Conservation (phyloP, 2,888 invertebrate species). For the Xylota sylvarum region DNA sequence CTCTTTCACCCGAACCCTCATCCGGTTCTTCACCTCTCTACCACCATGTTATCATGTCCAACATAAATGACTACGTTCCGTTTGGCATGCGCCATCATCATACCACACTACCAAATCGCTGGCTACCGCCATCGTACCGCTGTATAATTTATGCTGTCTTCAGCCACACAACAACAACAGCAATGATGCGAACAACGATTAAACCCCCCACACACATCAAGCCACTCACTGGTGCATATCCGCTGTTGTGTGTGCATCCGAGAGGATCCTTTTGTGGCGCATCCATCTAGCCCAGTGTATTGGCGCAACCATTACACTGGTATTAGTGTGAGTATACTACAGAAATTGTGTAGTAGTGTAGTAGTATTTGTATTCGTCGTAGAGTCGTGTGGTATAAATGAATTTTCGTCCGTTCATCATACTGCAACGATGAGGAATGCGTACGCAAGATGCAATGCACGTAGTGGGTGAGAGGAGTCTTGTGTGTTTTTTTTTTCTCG, state of each 20-base stretch:
- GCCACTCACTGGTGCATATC: constrained; percentile 68
- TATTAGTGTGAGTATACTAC: constrained; percentile 72
- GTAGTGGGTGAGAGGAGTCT: constrained; percentile 69
- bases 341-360: constrained; percentile 71
- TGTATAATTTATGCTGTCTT: constrained; percentile 45
- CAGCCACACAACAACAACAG: constrained; percentile 30
- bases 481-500: constrained; percentile 27
- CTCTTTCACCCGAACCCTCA: constrained; percentile 20
- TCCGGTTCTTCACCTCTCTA: constrained; percentile 56
- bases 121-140: constrained; percentile 29
- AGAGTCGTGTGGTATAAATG: constrained; percentile 65
- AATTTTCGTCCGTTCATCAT: constrained; percentile 68
- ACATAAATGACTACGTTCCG: constrained; percentile 60
- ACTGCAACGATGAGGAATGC: constrained; percentile 68
- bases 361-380: constrained; percentile 68
- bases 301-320: constrained; percentile 20
- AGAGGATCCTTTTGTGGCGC: constrained; percentile 71
- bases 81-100: constrained; percentile 74
- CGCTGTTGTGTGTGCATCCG: constrained; percentile 63
- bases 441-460: constrained; percentile 74
- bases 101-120: constrained; percentile 21
- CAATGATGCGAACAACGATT: constrained; percentile 4
- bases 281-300: constrained; percentile 16
- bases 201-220: constrained; percentile 37
- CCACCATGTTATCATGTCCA: constrained; percentile 51